Evolutionary conservation across 2,888 invertebrate species (phyloP), one percentile per base, ranked within the genome.

Genomic region (Oligia strigilis): DNA sequence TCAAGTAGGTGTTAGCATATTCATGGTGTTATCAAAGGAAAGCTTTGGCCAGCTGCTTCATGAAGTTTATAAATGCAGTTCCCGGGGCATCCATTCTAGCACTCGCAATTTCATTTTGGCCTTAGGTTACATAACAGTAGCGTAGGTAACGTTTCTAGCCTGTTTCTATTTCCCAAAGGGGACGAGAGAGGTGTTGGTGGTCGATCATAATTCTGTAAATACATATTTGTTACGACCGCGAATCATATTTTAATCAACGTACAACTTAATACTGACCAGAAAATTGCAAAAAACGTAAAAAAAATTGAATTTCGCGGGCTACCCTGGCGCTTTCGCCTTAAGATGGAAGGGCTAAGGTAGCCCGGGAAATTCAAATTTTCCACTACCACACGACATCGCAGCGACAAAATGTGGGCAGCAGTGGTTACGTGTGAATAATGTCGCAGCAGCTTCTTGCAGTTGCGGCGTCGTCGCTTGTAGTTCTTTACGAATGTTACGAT

Each of bases 1-100:
- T 80, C 74, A 80, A 83, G 69, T 71, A 65, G 29, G 46, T 81
- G 69, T 85, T 81, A 81, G 72, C 85, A 83, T 85, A 83, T 85
- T 85, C 72, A 85, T 85, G 40, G 66, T 65, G 49, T 72, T 55
- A 83, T 80, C 70, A 75, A 76, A 78, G 82, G 80, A 40, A 74
- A 66, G 80, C 85, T 67, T 80, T 49, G 58, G 46, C 46, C 43
- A 69, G 67, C 6, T 64, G 40, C 75, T 75, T 81, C 11, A 64
- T 69, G 58, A 43, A 72, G 52, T 40, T 85, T 74, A 65, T 72
- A 65, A 81, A 85, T 75, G 46, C 67, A 85, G 43, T 69, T 64
- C 64, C 81, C 29, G n/a, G 66, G 81, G 85, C 64, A 65, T 17
- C 58, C 36, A 36, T 62, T 52, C 49, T n/a, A 60, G n/a, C 8